Base-by-base conservation (phyloP, 2,113 vertebrate species). In the Glareola pratincola region DNA sequence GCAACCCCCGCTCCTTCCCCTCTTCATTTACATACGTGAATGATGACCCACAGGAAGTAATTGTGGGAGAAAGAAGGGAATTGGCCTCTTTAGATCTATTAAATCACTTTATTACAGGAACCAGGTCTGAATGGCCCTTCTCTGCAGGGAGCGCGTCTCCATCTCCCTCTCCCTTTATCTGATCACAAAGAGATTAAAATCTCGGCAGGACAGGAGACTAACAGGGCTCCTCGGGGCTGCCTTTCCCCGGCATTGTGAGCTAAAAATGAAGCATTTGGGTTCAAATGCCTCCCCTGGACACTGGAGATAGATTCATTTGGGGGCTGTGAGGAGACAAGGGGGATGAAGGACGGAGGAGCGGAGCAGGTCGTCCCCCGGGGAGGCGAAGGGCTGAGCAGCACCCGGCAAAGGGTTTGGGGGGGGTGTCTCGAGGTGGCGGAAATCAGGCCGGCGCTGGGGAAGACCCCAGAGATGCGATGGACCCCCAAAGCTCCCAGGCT, bases 81-180 rank as follows among this genome's bases (percentile, higher is more conserved):
- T 98, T 98, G 98, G 97, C 97, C 97, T 98, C 98, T 98, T 98
- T 98, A 98, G 98, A 98, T 98, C 98, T 98, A 98, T 98, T 98
- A 98, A 98, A 98, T 98, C 98, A 98, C 98, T 98, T 98, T 98
- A 98, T 98, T 98, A 98, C 98, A 98, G 98, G 98, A 98, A 98
- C 98, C 98, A 92, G 96, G 95, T 97, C 94, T 98, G 98, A 98
- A 98, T 98, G 98, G 98, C 97, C 96, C 94, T 87, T 95, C 98
- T 97, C 97, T 78, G 98, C 96, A 20, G 97, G 98, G 96, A 95
- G 98, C 66, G 95, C 91, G 96, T 94, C 95, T 98, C 96, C 96
- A 95, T 97, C 82, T 96, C 97, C 91, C 94, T 94, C 92, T 69
- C 56, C 96, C 96, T 97, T 98, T 98, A 98, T 98, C 97, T 97